These are phyloP conservation scores for Fopius arisanus DNA, from an alignment of 1,140 invertebrate genomes.

Conservation along the genomic window DNA sequence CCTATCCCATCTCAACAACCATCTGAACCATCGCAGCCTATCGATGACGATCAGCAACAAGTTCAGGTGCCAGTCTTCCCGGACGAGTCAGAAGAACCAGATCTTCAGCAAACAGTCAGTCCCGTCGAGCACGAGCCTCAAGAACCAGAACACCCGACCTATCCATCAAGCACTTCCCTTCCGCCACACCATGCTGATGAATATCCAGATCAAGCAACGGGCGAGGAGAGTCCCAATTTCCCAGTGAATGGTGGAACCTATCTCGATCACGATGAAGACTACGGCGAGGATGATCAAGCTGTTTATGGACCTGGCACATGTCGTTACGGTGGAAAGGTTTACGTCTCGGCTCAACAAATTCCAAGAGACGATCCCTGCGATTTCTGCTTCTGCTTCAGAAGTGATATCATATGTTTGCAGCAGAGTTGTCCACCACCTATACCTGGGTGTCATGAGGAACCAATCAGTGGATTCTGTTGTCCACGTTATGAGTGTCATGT, in stretches of 20 bases:
- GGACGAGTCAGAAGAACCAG: neutral
- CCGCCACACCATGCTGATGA: conserved; percentile 34
- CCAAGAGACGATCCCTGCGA: conserved; percentile 93
- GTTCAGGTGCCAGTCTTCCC: conserved; percentile 19
- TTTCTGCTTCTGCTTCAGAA: conserved; percentile 96
- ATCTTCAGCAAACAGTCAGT: conserved; percentile 15
- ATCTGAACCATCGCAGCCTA: neutral
- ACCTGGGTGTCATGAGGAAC: conserved; percentile 87
- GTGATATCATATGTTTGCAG: conserved; percentile 93
- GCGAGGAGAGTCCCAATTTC: conserved; percentile 54
- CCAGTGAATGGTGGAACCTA: conserved; percentile 50
- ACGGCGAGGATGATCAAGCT: conserved; percentile 76
- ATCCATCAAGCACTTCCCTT: conserved; percentile 15
- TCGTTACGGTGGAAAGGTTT: conserved; percentile 89
- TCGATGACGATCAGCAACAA: conserved; percentile 1
- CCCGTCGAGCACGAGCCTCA: conserved; percentile 11
- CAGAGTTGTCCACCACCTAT: conserved; percentile 95
- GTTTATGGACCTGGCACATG: conserved; percentile 88
- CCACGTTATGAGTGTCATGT: conserved; percentile 93
- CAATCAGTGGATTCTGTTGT: conserved; percentile 92
- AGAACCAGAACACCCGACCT: neutral
- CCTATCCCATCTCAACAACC: neutral
- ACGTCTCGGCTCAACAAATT: conserved; percentile 93
- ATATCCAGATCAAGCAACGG: conserved; percentile 50
- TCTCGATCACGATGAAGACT: conserved; percentile 66